Evolutionary conservation across 2,113 vertebrate genomes (phyloP), one percentile per base, ranked within the genome.

Genomic region (Brachyistius frenatus): DNA sequence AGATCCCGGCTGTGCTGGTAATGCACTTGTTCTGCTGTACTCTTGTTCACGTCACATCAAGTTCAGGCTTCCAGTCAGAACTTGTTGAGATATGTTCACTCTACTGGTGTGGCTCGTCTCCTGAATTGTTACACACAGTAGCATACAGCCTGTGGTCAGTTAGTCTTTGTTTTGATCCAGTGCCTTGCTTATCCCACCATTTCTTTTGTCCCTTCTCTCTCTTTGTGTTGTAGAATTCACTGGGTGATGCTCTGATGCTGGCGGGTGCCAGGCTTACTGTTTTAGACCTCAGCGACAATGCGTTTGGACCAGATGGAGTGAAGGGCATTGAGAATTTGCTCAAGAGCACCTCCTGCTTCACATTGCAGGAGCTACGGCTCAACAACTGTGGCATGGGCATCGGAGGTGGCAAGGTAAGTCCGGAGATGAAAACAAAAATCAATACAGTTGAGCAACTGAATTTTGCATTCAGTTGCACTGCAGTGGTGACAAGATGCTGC

Each of bases 371-470:
- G 7, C 95, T 99, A 32, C 96, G 95, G 66, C 96, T 99, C 66
- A 99, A 99, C 91, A 99, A 99, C 94, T 99, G 98, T 11, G 98
- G 98, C 83, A 97, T 99, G 97, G 98, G 98, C 64, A 96, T 98
- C 5, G 98, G 97, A 9, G 98, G 98, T 3, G 98, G 98, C 35
- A 99, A 98, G 96, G 98, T 98, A 80, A 85, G 88, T 71, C 15
- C 16, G 3, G 9, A 6, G 39, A 55, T 32, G 46, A 6, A 6
- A 6, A 7, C 7, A 9, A 11, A 46, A 23, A 23, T 23, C 23
- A 23, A 23, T 23, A 23, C 23, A 23, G 23, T 23, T 23, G 23
- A 23, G 23, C 23, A 23, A 23, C 23, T 23, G 23, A 23, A 23
- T 23, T 23, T 23, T 23, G 23, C 23, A 1, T 23, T 23, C 23